A percentile compares a stretch with the other conserved stretches of the same genome.
Conservation (phyloP, 2,797 vertebrate species). For the Lophius americanus region DNA sequence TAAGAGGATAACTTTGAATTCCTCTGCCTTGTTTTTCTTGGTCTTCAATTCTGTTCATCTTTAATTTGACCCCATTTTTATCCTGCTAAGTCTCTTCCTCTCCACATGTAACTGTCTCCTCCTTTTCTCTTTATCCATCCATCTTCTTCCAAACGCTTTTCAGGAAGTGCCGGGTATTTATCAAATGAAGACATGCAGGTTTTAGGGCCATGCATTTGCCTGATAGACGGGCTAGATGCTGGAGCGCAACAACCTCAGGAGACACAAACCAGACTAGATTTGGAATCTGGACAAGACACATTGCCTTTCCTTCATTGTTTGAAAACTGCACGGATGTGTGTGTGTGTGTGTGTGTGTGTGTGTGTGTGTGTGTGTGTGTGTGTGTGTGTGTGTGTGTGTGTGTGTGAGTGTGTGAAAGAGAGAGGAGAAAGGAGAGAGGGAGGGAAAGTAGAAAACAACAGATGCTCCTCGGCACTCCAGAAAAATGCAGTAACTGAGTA, state of each 20-base stretch:
- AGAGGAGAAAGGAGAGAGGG: slow-evolving; percentile 32
- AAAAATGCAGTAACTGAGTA: slow-evolving; percentile 65
- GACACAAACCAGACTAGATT: slow-evolving; percentile 84
- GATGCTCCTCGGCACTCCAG: slow-evolving; percentile 63
- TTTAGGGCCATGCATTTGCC: slow-evolving; percentile 69
- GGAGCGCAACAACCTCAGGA: slow-evolving; percentile 82
- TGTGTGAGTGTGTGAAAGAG: slow-evolving; percentile 33
- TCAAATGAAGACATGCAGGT: slow-evolving; percentile 81
- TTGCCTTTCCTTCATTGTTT: slow-evolving; percentile 84
- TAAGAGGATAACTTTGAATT: not conserved
- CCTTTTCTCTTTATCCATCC: slow-evolving; percentile 54
- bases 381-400: slow-evolving; percentile 52
- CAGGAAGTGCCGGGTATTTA: slow-evolving; percentile 72
- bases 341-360: slow-evolving; percentile 34
- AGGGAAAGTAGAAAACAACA: slow-evolving; percentile 48
- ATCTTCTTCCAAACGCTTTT: slow-evolving; percentile 61
- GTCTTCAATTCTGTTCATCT: slow-evolving; percentile 22
- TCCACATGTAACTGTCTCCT: slow-evolving; percentile 54
- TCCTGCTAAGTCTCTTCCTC: slow-evolving; percentile 43
- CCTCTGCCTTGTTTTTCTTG: slow-evolving; percentile 14
- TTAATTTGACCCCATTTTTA: slow-evolving; percentile 24
- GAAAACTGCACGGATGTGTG: slow-evolving; percentile 67
- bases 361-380: slow-evolving; percentile 36
- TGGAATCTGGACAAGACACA: slow-evolving; percentile 84
- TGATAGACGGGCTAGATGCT: slow-evolving; percentile 80